Conservation (phyloP, 1,140 invertebrate species). For the Drosophila parabipectinata region DNA sequence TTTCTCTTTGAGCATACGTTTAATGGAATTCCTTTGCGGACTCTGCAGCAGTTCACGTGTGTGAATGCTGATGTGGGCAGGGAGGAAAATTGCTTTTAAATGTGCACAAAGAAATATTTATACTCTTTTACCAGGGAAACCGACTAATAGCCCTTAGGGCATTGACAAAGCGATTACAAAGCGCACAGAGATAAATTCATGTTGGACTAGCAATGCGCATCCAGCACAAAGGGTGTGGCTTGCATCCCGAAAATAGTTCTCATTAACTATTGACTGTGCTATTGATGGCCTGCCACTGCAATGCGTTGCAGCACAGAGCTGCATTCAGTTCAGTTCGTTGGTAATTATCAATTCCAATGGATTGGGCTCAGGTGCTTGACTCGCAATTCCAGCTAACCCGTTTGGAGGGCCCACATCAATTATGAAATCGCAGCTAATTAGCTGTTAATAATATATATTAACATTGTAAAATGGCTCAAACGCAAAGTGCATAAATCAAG, state of each 20-base stretch:
- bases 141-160: constrained; percentile 64
- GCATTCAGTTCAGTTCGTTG: constrained; percentile 9
- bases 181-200: constrained; percentile 36
- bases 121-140: constrained; percentile 25
- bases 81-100: constrained; percentile 67
- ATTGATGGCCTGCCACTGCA: constrained; percentile 33
- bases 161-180: constrained; percentile 51
- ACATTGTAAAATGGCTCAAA: constrained; percentile 62
- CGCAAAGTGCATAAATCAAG: constrained; percentile 77
- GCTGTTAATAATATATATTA: constrained; percentile 81
- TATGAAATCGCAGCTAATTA: constrained; percentile 73
- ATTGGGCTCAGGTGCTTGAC: constrained; percentile 1
- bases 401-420: constrained; percentile 39
- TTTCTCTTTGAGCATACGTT: constrained; percentile 57
- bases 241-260: constrained; percentile 37
- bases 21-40: constrained; percentile 61
- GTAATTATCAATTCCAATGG: constrained; percentile 45
- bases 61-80: constrained; percentile 9
- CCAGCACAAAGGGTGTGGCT: constrained; percentile 17
- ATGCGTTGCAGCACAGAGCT: background rate
- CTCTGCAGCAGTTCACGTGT: background rate
- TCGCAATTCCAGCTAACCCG: constrained; percentile 4
- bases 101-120: constrained; percentile 70
- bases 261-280: constrained; percentile 44
- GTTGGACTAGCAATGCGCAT: constrained; percentile 25